phyloP scores from a whole-genome alignment of 1,140 invertebrate species.

The Potamilus streckersoni region DNA sequence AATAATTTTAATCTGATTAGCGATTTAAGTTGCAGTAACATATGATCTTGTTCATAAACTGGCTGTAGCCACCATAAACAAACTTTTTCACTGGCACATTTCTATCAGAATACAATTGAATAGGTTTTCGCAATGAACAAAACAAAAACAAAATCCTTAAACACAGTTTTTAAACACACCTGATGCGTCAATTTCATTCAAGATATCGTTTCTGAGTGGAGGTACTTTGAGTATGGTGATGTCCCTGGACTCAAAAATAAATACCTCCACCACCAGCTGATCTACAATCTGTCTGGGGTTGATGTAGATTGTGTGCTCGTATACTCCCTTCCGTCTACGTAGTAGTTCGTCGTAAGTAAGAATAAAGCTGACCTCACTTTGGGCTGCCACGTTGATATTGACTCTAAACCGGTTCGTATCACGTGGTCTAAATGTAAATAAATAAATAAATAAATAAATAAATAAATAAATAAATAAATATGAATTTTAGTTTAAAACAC shows the following conservation, averaged over 20 bases:
- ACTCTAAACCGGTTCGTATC: slow-evolving; percentile 29
- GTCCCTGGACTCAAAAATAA: slow-evolving; percentile 28
- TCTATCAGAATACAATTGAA: no score
- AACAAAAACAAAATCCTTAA: no score
- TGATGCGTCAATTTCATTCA: background rate
- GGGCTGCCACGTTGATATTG: slow-evolving; percentile 25
- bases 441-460: background rate
- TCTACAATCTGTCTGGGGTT: slow-evolving; percentile 31
- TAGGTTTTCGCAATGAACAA: no score
- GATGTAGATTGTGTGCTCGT: slow-evolving; percentile 32
- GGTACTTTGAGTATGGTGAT: slow-evolving; percentile 31
- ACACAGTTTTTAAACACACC: no score
- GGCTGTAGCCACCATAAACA: no score
- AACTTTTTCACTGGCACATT: no score
- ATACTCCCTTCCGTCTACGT: slow-evolving; percentile 18
- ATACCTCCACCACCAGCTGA: slow-evolving; percentile 29
- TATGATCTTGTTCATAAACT: no score
- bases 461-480: background rate
- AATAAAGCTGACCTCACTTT: slow-evolving; percentile 24
- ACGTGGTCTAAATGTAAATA: slow-evolving; percentile 20
- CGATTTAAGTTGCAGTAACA: no score
- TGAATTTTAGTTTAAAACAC: no score
- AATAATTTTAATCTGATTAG: no score
- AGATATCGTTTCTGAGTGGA: slow-evolving; percentile 27
- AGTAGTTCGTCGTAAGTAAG: slow-evolving; percentile 32